Conservation (phyloP, 2,888 invertebrate genomes). For the Erebia epiphron region DNA sequence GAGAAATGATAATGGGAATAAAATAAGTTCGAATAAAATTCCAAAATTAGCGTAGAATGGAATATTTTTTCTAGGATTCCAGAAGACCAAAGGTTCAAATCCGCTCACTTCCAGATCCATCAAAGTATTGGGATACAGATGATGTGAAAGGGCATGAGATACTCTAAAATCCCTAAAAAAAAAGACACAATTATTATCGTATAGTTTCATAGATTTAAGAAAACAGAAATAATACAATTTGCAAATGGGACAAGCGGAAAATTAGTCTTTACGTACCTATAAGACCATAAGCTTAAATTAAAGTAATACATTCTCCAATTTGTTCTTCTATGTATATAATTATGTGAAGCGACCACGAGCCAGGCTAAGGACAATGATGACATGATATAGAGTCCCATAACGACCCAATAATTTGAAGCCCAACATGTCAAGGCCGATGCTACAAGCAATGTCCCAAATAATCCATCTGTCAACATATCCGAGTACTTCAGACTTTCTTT, state of each 20-base stretch:
- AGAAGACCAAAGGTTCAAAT: constrained; percentile 87
- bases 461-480: constrained; percentile 62
- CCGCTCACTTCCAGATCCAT: constrained; percentile 88
- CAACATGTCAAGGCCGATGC: constrained; percentile 60
- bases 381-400: constrained; percentile 52
- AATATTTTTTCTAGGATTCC: constrained; percentile 85
- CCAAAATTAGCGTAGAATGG: constrained; percentile 71
- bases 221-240: background rate
- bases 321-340: constrained; percentile 89
- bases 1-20: constrained; percentile 67
- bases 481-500: constrained; percentile 48
- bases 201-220: background rate
- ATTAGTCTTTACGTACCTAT: constrained; percentile 67
- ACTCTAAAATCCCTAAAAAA: constrained; percentile 87
- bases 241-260: background rate
- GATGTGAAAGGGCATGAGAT: constrained; percentile 90
- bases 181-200: background rate
- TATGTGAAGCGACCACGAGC: constrained; percentile 86
- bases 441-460: constrained; percentile 61
- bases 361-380: constrained; percentile 82
- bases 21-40: constrained; percentile 69
- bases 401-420: constrained; percentile 54
- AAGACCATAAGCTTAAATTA: constrained; percentile 86
- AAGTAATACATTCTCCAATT: constrained; percentile 92
- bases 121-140: constrained; percentile 89